These are phyloP conservation scores for Alethe diademata DNA, from an alignment of 2,113 vertebrate genomes.

Conservation along the genomic window DNA sequence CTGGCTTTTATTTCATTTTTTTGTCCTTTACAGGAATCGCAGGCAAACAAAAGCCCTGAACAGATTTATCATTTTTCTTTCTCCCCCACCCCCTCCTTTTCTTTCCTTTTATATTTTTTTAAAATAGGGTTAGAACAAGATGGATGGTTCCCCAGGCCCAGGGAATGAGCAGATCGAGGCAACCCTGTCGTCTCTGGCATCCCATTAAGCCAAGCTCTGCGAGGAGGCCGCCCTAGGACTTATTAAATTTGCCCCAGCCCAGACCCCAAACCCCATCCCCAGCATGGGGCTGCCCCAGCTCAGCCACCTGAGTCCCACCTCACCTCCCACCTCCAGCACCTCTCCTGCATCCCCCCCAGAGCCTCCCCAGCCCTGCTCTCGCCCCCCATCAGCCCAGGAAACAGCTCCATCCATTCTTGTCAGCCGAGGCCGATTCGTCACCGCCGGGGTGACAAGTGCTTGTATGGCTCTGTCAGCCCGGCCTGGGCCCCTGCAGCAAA, in stretches of 20 bases:
- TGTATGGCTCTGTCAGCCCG: slow-evolving; percentile 26
- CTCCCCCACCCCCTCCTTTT: slow-evolving; percentile 52
- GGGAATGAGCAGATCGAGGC: slow-evolving; percentile 28
- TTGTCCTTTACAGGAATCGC: slow-evolving; percentile 51
- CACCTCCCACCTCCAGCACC: neutral
- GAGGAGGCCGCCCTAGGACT: neutral
- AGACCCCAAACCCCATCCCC: neutral
- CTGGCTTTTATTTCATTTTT: slow-evolving; percentile 42
- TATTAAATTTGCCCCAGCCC: neutral
- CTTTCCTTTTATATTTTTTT: slow-evolving; percentile 65
- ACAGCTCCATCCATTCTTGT: slow-evolving; percentile 26
- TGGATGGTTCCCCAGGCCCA: slow-evolving; percentile 42
- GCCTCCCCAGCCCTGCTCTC: neutral
- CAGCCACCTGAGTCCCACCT: neutral
- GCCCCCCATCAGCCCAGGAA: neutral
- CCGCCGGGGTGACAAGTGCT: slow-evolving; percentile 17
- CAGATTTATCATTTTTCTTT: slow-evolving; percentile 61
- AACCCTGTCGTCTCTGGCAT: slow-evolving; percentile 20
- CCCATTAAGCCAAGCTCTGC: slow-evolving; percentile 37
- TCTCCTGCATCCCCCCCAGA: neutral
- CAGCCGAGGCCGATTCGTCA: slow-evolving; percentile 33
- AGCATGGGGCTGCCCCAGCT: neutral
- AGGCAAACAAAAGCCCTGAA: slow-evolving; percentile 56
- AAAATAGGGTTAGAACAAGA: slow-evolving; percentile 68
- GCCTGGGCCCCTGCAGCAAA: slow-evolving; percentile 16